Evolutionary conservation across 2,888 invertebrate genomes (phyloP), one percentile per base, ranked within the genome.

Genomic region (Alsophila aescularia): DNA sequence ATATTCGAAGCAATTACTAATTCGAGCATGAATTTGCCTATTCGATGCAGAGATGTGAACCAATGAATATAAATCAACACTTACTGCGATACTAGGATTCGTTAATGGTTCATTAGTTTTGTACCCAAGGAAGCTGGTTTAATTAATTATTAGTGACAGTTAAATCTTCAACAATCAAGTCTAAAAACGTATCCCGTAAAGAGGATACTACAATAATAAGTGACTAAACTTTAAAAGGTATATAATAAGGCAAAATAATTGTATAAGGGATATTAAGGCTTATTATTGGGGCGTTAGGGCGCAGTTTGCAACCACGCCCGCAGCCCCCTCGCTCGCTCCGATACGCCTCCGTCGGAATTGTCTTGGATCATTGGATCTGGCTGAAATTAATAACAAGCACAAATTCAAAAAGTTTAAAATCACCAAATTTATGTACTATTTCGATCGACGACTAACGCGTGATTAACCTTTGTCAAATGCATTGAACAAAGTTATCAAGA

Each of bases 281-380:
- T 44, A 61, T 62, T 24, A 2, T 24, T 10, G 21, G 21, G 31
- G 37, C 13, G 18, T 75, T 75, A 90, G 4, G 89, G 89, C 10
- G 89, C 78, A 1, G 89, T 87, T 69, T 90, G 88, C 2, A 90
- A 73, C 90, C 90, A 90, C n/a, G 87, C 90, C 12, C 90, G 78
- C 2, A 90, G 67, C 0, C 87, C 85, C 12, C 87, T 74, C 2
- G 87, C 90, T 15, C 86, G 69, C 52, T 90, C 90, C 0, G 85
- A 82, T 0, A 90, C 85, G 4, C 85, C 80, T 1, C 74, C 78
- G 43, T 89, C 89, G 0, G 87, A 83, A 31, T 77, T 79, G 45
- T 89, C 87, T 60, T 83, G 86, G 10, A 76, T 69, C 47, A 78
- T 69, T 45, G 83, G 83, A 44, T 88, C 89, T 1, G 89, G 90